A percentile compares a stretch with the other conserved stretches of the same genome.
phyloP scores from a whole-genome alignment of 2,113 vertebrate genomes.

The Pelmatolapia mariae region DNA sequence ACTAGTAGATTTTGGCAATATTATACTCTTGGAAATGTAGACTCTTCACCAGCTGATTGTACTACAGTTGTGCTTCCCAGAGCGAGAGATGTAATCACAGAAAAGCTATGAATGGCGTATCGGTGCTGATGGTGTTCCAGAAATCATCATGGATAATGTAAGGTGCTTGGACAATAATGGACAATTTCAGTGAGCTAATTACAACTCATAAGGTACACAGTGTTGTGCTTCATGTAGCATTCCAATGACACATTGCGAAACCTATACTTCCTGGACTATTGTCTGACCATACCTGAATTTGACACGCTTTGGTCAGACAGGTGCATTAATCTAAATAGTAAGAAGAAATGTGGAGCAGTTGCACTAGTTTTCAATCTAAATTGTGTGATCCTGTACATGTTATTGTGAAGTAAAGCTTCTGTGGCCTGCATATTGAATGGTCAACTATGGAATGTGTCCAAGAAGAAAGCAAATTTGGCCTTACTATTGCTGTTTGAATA shows the following conservation, averaged over 20 bases:
- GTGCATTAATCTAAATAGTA: neutral
- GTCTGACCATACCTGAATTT: neutral
- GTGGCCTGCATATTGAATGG: neutral
- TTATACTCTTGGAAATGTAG: neutral
- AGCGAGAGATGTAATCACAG: neutral
- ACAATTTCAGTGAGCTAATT: neutral
- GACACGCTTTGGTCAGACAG: neutral
- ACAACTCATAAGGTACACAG: neutral
- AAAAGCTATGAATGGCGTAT: neutral
- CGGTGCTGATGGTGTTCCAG: neutral
- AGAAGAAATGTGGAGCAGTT: neutral
- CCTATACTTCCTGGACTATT: neutral
- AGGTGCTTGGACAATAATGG: neutral
- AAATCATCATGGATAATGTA: neutral
- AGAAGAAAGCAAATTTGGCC: neutral
- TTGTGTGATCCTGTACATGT: neutral
- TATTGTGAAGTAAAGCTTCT: neutral
- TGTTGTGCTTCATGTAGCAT: neutral
- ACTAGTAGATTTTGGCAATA: neutral
- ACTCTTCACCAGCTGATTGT: neutral
- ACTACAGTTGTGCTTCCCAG: neutral
- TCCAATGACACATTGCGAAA: neutral
- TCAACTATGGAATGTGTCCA: neutral
- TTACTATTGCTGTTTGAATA: neutral
- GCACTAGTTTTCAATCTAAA: neutral